Evolutionary conservation across 2,888 invertebrate species (phyloP), one percentile per base, ranked within the genome.

Genomic region (Schizaphis graminum): DNA sequence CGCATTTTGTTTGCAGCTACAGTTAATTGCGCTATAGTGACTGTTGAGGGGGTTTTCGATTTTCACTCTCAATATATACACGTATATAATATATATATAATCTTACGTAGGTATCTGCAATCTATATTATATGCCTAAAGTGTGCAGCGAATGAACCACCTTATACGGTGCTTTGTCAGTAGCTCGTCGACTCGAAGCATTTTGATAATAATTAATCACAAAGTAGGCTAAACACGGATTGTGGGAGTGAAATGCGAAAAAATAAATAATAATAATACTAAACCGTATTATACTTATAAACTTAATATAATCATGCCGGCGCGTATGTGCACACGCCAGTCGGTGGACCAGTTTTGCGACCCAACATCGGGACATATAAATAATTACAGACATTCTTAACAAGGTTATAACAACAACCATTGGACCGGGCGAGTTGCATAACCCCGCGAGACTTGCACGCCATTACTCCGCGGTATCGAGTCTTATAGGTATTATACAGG

Each of bases 331-430:
- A 41, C 26, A 56, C 91, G 84, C 53, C 77, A 13, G 28, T 77
- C 87, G 47, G 67, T 77, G 77, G 93, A 93, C 93, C 89, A 93
- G 93, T 93, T 93, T 93, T 28, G 93, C 77, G 77, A 57, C 41
- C 85, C 85, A 44, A 41, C 56, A 53, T 53, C 26, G 53, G 91
- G 77, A 49, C 44, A 21, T 92, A 93, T 77, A 87, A 84, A 88
- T 77, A 84, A 88, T 77, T 93, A 87, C 93, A 41, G 93, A 93
- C 56, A 77, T 93, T 93, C 93, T 93, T 93, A 89, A 77, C 93
- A 93, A 93, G 93, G 93, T 77, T 89, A 53, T 88, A 77, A 56
- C 88, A 28, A 44, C 91, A 61, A 49, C 77, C 77, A 77, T 77
- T 77, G 24, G 57, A 91, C 47, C 57, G 13, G 56, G 44, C 41